Base-by-base conservation (phyloP, 92 coral and sea anemone species). In the Chrysogorgia sp. region DNA sequence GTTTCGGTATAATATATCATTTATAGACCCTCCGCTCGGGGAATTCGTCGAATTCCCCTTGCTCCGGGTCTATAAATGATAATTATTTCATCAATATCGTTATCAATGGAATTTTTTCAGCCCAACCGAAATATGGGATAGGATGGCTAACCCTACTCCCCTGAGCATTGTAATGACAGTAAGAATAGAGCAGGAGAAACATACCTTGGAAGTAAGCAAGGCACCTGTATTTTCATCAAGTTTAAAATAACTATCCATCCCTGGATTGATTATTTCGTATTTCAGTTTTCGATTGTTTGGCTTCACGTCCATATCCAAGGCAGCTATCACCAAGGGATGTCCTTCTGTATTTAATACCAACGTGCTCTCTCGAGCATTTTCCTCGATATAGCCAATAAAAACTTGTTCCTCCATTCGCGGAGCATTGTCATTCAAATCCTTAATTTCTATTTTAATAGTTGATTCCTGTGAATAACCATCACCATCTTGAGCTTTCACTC, bases 371-470 rank as follows among this genome's bases (percentile, higher is more conserved):
- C 86, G 61, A 20, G 82, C 58, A 50, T 85, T 86, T 75, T 94
- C 98, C 22, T 71, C 61, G 76, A 94, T 90, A 77, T 85, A 93
- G 53, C 97, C 98, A 58, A 34, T 31, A 68, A 84, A 80, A 37
- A 50, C 59, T 10, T 43, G 76, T 12, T 77, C 77, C 71, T 83
- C 83, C 45, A 91, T 88, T 71, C 53, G 68, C 17, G 98, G 98
- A 23, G 88, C 58, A 77, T 94, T 90, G 88, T 94, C 98, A 40
- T 94, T 94, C 77, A 79, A 58, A 79, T 94, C 90, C 26, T 82
- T 69, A 33, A 91, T 88, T 43, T 84, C 75, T n/a, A 94, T 76
- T 25, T 76, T 77, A 10, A 86, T 88, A 35, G 82, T 84, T 14
- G 90, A 75, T 32, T 79, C 83, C 40, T 84, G 91, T 35, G 83